Evolutionary conservation across 2,797 vertebrate species (phyloP).

Genomic region (Darevskia nairensis): DNA sequence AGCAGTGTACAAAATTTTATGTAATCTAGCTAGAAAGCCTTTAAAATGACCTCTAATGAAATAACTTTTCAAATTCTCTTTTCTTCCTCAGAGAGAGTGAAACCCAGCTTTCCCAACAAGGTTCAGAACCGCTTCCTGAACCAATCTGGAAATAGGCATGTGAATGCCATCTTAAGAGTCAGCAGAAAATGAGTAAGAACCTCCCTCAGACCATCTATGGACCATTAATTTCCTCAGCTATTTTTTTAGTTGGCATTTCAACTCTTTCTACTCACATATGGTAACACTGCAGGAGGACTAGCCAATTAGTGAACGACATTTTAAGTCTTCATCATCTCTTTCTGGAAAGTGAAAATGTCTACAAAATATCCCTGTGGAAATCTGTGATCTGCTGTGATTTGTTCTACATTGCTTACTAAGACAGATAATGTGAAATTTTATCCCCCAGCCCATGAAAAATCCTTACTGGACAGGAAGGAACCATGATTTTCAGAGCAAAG

Average conservation of each 20-base stretch:
- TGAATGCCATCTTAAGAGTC: not conserved
- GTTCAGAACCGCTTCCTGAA: too few relatives aligned
- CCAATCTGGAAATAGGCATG: too few relatives aligned
- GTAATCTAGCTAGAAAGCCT: not conserved
- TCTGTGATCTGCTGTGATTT: constrained; percentile 10
- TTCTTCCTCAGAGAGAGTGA: not conserved
- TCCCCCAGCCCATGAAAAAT: not conserved
- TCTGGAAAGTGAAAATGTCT: not conserved
- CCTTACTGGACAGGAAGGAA: not conserved
- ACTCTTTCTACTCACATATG: constrained; percentile 3
- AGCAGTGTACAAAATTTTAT: not conserved
- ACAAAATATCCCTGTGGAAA: not conserved
- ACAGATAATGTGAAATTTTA: not conserved
- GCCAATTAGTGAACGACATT: not conserved
- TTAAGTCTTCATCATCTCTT: constrained; percentile 7
- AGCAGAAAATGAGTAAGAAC: not conserved
- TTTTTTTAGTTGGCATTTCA: constrained; percentile 7
- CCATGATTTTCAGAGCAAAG: constrained; percentile 44
- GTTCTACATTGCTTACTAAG: constrained; percentile 32
- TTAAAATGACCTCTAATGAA: not conserved
- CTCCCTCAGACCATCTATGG: not conserved
- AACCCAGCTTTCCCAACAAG: too few relatives aligned
- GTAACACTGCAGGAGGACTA: not conserved
- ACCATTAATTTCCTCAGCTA: not conserved
- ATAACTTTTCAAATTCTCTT: not conserved